phyloP scores from a whole-genome alignment of 2,113 vertebrate species.

The Ahaetulla prasina region DNA sequence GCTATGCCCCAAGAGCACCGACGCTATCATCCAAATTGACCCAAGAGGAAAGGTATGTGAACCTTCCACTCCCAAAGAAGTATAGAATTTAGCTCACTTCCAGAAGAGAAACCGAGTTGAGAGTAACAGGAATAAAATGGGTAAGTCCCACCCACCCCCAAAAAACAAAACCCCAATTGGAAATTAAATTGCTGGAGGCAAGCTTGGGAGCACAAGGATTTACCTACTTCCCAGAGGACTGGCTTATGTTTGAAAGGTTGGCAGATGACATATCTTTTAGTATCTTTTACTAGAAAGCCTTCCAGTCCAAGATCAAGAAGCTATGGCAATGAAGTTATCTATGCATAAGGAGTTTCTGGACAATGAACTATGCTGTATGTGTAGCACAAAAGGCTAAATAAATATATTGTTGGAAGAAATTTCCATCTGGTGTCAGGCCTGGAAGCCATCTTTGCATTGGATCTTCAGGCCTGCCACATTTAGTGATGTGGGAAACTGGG shows the following conservation, averaged over 20 bases:
- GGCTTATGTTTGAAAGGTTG: neutral
- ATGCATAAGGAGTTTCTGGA: neutral
- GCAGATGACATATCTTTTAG: neutral
- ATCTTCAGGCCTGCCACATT: too few relatives aligned
- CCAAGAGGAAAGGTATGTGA: neutral
- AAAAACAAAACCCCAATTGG: neutral
- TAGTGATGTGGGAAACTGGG: too few relatives aligned
- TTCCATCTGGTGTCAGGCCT: too few relatives aligned
- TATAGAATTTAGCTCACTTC: neutral
- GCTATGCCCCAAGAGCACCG: neutral
- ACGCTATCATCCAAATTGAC: rapidly evolving
- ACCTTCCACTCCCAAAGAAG: neutral
- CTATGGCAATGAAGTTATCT: neutral
- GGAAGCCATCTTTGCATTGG: too few relatives aligned
- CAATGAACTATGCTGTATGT: neutral
- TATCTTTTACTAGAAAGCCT: neutral
- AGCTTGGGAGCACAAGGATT: neutral
- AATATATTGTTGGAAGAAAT: neutral
- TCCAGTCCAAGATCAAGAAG: neutral
- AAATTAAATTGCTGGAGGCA: neutral
- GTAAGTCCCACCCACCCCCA: too few relatives aligned
- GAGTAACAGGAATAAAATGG: neutral
- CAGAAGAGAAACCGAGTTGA: neutral
- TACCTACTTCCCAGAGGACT: neutral
- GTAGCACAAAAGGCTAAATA: neutral